Evolutionary conservation across 2,888 invertebrate genomes (phyloP), one percentile per base, ranked within the genome.

Genomic region (Branchipolynoe longqiensis): DNA sequence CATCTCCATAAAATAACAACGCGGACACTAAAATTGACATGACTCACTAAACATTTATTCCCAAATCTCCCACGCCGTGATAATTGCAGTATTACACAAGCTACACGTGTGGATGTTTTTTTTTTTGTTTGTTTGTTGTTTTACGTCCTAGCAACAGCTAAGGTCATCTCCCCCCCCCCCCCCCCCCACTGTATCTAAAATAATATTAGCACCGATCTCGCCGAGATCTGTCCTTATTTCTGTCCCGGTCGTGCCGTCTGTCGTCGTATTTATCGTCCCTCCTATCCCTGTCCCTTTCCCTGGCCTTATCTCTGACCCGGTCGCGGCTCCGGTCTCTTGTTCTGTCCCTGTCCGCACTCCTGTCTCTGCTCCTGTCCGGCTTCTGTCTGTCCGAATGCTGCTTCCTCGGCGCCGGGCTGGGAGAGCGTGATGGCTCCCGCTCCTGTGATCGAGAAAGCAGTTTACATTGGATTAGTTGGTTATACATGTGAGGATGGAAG

Each of bases 241-340:
- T 78, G 28, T 82, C 58, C 58, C 82, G 28, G 82, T 82, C 58
- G 31, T 33, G 28, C 4, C 59, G 28, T 78, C 78, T 78, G 31
- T 78, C 58, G 33, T 59, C 36, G 6, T 54, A 31, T 38, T 58
- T 54, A 25, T 59, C 82, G 22, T 59, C 59, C 25, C 59, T 59
- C 38, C 58, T 54, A n/a, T 82, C 56, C 54, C 81, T 81, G 6
- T 31, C 73, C 33, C 82, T 82, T 3, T 56, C 82, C 38, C 36
- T 31, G 56, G 56, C 58, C 82, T 58, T 58, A 0, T 56, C 58
- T 56, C 58, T 28, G 25, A n/a, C 56, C 22, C 82, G 56, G 58
- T 58, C 38, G n/a, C 58, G 31, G 59, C 25, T 33, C 38, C 82
- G 56, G 54, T 58, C 33, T 22, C 81, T 4, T 6, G 4, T 22